Evolutionary conservation across 1,140 invertebrate species (phyloP), one percentile per base, ranked within the genome.

Genomic region (Chironomus striatipennis): DNA sequence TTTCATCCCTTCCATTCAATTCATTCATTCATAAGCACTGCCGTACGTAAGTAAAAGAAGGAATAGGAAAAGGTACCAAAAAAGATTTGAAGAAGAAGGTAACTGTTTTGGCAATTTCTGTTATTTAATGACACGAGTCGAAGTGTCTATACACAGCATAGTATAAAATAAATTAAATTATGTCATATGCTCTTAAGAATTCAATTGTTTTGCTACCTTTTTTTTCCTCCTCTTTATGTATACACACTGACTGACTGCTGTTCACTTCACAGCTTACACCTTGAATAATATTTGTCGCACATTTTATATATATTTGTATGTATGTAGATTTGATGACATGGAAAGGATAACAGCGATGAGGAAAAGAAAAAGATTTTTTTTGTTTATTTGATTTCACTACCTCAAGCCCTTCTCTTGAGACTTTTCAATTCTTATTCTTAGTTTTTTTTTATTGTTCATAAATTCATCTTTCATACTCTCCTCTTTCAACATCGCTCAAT

Each of bases 51-150:
- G 43, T 4, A 47, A 47, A 34, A 34, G 24, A 34, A 34, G 24
- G 24, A 34, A 34, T 34, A 34, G 24, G 24, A 34, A 34, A 34
- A 34, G 24, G 24, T 34, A 34, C 5, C n/a, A n/a, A n/a, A n/a
- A 34, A 5, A 34, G 24, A 34, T 34, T 34, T 34, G 24, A 34
- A 34, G 24, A 34, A 34, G 24, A 34, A 34, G 24, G 24, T 34
- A 34, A 47, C 15, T 47, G 43, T 67, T 20, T 67, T 67, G 64
- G 64, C 64, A 67, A 47, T 67, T 67, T 67, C 18, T 67, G 64
- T 67, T 47, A 67, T 67, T 67, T 67, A 67, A 67, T 67, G 64
- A 67, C 64, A 67, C 64, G 64, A 67, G 64, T 67, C 64, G 64
- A 67, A 67, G 64, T 67, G 64, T n/a, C 24, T 34, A 67, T 20